Evolutionary conservation across 2,888 invertebrate species (phyloP), one percentile per base, ranked within the genome.

Genomic region (Conomelus anceps): DNA sequence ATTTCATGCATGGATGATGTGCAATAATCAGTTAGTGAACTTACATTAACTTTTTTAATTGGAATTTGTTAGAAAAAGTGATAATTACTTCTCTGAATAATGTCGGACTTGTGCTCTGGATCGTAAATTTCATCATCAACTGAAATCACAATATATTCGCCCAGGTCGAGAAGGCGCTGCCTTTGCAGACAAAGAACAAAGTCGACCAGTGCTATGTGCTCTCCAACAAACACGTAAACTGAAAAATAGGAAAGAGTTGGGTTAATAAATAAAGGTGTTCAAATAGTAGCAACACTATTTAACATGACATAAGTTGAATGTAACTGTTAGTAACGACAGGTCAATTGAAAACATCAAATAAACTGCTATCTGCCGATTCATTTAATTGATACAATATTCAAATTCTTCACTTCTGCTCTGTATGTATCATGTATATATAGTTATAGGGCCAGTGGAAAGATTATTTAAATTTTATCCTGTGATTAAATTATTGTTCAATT

Each of bases 171-270:
- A 1, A 98, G 94, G 0, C 96, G 96, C 0, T 96, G 94, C 84
- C 96, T 94, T 91, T 97, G 96, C 92, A 98, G 94, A 89, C 96
- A 96, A 91, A 95, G 95, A 92, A 98, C 96, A 93, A 98, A 96
- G 93, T 97, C 97, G 90, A 98, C 96, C 93, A 98, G 94, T 0
- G 97, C 97, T 90, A 97, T 96, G 92, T 97, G 96, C 92, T 97
- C 97, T 0, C 98, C 98, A 89, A 98, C 95, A 92, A 98, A 97
- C 26, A 98, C 96, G 93, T 98, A 98, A 22, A 98, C 98, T 98
- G 94, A n/a, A 93, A 88, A 89, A 89, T 85, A 84, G n/a, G n/a
- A n/a, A n/a, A n/a, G n/a, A n/a, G n/a, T n/a, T n/a, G n/a, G n/a
- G n/a, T n/a, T n/a, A n/a, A n/a, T n/a, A n/a, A n/a, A n/a, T n/a